A percentile compares a stretch with the other conserved stretches of the same genome.
phyloP scores from a whole-genome alignment of 2,888 invertebrate species.

The Trichopria drosophilae region DNA sequence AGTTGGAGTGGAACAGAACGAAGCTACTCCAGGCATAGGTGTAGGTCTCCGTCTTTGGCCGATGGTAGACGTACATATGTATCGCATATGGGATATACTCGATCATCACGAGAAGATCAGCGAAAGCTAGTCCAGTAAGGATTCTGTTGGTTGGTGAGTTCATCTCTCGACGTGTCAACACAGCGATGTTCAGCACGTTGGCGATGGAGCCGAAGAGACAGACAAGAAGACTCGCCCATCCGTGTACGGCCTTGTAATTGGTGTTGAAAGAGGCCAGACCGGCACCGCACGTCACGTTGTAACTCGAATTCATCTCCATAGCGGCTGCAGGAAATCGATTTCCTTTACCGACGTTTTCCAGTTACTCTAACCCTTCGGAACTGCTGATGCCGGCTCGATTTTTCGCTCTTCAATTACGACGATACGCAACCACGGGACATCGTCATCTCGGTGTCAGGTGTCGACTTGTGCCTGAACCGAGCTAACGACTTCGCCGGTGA shows the following conservation, averaged over 20 bases:
- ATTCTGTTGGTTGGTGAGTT: conserved; percentile 88
- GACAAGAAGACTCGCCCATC: conserved; percentile 81
- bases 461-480: too few relatives aligned
- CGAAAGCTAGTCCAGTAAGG: conserved; percentile 85
- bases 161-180: conserved; percentile 88
- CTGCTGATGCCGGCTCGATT: neutral
- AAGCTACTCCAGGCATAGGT: conserved; percentile 80
- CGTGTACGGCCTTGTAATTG: conserved; percentile 76
- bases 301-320: conserved; percentile 30
- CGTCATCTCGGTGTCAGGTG: too few relatives aligned
- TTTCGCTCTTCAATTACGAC: too few relatives aligned
- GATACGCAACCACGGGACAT: too few relatives aligned
- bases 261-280: conserved; percentile 66
- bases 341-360: neutral
- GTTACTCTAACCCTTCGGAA: too few relatives aligned
- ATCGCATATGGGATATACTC: conserved; percentile 90
- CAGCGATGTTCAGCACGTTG: conserved; percentile 89
- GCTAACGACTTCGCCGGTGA: too few relatives aligned
- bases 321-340: neutral
- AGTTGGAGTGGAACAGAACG: conserved; percentile 88
- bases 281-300: conserved; percentile 60
- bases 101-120: conserved; percentile 92
- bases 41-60: conserved; percentile 62
- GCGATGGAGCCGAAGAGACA: conserved; percentile 89
- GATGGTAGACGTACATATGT: conserved; percentile 72